Percentiles rank a stretch among this genome's conserved stretches.
Evolutionary conservation across 2,797 vertebrate genomes (phyloP).

Genomic region (Decapterus maruadsi): DNA sequence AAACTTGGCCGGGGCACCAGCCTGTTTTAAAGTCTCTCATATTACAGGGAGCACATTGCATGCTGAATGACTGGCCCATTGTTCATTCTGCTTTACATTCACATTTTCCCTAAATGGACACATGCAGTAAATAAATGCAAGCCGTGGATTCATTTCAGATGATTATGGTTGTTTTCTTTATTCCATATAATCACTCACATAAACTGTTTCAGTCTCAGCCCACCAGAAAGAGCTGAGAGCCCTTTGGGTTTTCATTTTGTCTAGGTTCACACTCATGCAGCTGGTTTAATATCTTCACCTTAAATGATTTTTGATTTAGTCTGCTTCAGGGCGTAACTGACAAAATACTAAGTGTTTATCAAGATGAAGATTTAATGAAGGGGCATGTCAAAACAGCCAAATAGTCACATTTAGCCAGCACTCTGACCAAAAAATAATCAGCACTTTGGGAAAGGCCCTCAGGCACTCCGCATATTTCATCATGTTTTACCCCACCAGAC

Average conservation of each 20-base stretch:
- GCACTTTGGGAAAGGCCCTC: slow-evolving; percentile 27
- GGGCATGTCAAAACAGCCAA: slow-evolving; percentile 57
- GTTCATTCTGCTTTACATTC: slow-evolving; percentile 41
- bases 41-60: slow-evolving; percentile 48
- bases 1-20: slow-evolving; percentile 28
- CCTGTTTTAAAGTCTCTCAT: slow-evolving; percentile 33
- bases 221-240: slow-evolving; percentile 23
- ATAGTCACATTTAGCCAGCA: slow-evolving; percentile 38
- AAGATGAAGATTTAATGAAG: slow-evolving; percentile 41
- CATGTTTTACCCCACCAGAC: slow-evolving; percentile 18
- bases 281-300: slow-evolving; percentile 29
- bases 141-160: slow-evolving; percentile 35
- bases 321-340: slow-evolving; percentile 37
- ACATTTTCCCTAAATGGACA: slow-evolving; percentile 40
- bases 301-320: slow-evolving; percentile 44
- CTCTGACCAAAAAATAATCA: slow-evolving; percentile 38
- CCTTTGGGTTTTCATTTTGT: slow-evolving; percentile 42
- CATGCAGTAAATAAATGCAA: slow-evolving; percentile 33
- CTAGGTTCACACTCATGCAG: slow-evolving; percentile 28
- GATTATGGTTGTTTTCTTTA: slow-evolving; percentile 30
- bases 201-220: slow-evolving; percentile 45
- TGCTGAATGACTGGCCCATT: slow-evolving; percentile 38
- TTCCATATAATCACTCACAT: slow-evolving; percentile 50
- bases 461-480: slow-evolving; percentile 21
- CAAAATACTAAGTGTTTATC: slow-evolving; percentile 44